These are phyloP conservation scores for Hoplostethus atlanticus DNA, from an alignment of 2,797 vertebrate genomes.

Conservation along the genomic window DNA sequence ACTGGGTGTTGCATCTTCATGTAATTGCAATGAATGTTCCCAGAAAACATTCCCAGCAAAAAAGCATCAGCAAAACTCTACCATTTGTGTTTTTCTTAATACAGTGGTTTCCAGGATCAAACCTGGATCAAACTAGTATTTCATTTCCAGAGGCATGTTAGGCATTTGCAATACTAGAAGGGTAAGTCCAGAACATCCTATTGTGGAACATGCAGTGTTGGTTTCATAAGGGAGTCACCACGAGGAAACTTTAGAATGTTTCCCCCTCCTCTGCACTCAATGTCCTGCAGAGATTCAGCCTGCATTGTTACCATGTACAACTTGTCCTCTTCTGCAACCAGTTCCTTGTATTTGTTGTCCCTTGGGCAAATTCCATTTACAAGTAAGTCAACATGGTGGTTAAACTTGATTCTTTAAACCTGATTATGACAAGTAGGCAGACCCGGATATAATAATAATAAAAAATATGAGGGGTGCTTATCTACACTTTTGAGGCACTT, in stretches of 20 bases:
- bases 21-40: neutral
- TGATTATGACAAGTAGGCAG: neutral
- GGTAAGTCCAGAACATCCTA: conserved; percentile 55
- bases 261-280: conserved; percentile 1
- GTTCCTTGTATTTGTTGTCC: neutral
- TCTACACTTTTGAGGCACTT: neutral
- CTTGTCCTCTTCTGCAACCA: neutral
- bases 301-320: neutral
- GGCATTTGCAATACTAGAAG: conserved; percentile 5
- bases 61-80: neutral
- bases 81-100: neutral
- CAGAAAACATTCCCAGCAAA: conserved; percentile 22
- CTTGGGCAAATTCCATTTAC: neutral
- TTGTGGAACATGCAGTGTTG: conserved; percentile 27
- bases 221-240: conserved; percentile 61
- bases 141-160: conserved; percentile 23
- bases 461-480: too few relatives aligned
- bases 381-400: neutral
- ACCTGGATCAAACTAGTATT: conserved; percentile 15
- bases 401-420: neutral
- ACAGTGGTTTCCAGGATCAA: conserved; percentile 32
- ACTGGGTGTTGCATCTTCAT: neutral
- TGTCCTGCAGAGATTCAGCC: neutral
- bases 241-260: conserved; percentile 53
- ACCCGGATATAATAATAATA: neutral